Evolutionary conservation across 30 jellyfish, hydroid and myxozoan genomes (phyloP), one percentile per base, ranked within the genome.

Genomic region (Hydra vulgaris): DNA sequence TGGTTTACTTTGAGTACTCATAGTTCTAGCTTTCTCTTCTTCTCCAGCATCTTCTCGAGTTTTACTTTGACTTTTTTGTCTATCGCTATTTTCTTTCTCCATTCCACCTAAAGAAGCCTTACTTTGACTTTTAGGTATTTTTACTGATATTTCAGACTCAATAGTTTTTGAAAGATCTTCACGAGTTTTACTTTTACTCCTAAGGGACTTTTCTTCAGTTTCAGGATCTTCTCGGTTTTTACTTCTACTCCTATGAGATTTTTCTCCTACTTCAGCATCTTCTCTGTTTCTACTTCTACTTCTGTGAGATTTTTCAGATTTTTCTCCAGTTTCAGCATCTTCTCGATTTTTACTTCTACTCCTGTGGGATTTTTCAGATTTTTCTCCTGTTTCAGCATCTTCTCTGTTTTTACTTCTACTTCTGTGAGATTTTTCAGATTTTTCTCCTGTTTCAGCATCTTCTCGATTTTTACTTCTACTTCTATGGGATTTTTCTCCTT

Each of bases 351-450:
- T 61, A 19, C 87, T 80, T 23, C 83, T 81, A 70, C 87, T 80
- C 75, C 75, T 68, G 8, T 68, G 25, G 7, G 75, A 23, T 15
- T 73, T 26, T 69, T 23, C 21, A 19, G 75, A 1, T 15, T 73
- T 26, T n/a, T 72, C 26, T 54, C 86, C 23, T 54, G 18, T 8
- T 26, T 53, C 86, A n/a, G 72, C 84, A 19, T 79, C 86, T 79
- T 79, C 86, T 23, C 87, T 22, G 22, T 80, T 25, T 80, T 66
- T 80, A 72, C 87, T 80, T 80, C 87, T 55, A 70, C 87, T 80
- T 18, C 87, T 69, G 15, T 74, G 21, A 0, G 85, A 77, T 66
- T 80, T 80, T 40, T 40, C 61, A 40, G 52, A n/a, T 18, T 73
- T 73, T 7, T 80, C 87, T 18, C 72, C 83, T n/a, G 20, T 27